Evolutionary conservation across 30 jellyfish, hydroid and myxozoan species (phyloP).

Genomic region (Turritopsis rubra): DNA sequence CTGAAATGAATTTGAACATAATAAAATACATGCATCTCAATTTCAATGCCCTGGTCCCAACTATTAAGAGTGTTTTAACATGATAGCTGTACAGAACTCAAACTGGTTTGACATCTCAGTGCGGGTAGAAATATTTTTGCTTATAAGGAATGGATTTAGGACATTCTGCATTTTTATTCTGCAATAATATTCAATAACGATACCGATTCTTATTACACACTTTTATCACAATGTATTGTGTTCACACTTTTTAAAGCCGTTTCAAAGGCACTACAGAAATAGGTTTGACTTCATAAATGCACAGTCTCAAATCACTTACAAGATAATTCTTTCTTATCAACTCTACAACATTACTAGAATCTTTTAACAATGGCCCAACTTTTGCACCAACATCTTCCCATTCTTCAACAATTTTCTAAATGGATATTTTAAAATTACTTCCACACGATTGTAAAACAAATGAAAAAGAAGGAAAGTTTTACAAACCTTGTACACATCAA

Average conservation of each 20-base stretch:
- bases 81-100: too few relatives aligned
- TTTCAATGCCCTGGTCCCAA: too few relatives aligned
- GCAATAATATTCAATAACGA: not conserved
- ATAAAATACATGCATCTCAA: not conserved
- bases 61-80: too few relatives aligned
- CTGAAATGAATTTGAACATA: conserved; percentile 26
- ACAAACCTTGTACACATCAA: conserved; percentile 55
- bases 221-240: too few relatives aligned
- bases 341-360: conserved; percentile 74
- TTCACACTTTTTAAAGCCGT: too few relatives aligned
- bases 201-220: too few relatives aligned
- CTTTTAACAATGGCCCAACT: conserved; percentile 53
- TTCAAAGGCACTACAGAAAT: too few relatives aligned
- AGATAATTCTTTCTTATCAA: conserved; percentile 61
- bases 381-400: conserved; percentile 92
- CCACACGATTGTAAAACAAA: not conserved
- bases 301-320: conserved; percentile 34
- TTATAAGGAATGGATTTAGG: not conserved
- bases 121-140: too few relatives aligned
- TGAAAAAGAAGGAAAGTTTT: not conserved
- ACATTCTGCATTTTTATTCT: not conserved
- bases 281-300: too few relatives aligned
- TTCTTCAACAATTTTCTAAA: conserved; percentile 64
- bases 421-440: not conserved
- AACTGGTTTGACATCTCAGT: too few relatives aligned